Evolutionary conservation across 2,113 vertebrate genomes (phyloP).

Genomic region (Takifugu bimaculatus): DNA sequence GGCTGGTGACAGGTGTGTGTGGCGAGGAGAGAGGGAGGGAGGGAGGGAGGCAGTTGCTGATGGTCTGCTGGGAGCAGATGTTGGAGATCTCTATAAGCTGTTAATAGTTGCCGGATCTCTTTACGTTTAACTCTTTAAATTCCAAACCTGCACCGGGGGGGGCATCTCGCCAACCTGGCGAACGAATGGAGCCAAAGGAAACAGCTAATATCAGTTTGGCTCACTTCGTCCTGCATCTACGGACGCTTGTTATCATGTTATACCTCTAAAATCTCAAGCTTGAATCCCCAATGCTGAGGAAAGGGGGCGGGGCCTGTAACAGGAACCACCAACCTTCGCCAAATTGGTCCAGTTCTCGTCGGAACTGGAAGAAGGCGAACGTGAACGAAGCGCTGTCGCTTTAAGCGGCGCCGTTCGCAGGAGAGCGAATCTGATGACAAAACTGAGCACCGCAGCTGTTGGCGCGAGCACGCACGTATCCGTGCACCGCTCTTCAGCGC

Average conservation of each 20-base stretch:
- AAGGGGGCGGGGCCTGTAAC: no score
- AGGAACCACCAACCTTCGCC: no score
- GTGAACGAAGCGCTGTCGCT: conserved; percentile 37
- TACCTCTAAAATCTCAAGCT: no score
- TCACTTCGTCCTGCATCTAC: no score
- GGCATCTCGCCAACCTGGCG: neutral
- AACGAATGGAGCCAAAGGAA: no score
- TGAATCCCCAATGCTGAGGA: no score
- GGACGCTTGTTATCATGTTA: no score
- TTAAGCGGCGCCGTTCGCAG: conserved; percentile 37
- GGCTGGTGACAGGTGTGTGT: conserved; percentile 60
- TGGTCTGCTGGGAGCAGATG: conserved; percentile 72
- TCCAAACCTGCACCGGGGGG: conserved; percentile 14
- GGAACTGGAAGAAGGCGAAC: conserved; percentile 13
- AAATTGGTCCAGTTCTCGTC: no score
- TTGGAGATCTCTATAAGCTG: conserved; percentile 71
- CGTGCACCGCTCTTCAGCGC: neutral
- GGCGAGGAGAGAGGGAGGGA: conserved; percentile 33
- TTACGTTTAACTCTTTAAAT: conserved; percentile 71
- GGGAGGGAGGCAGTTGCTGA: conserved; percentile 63
- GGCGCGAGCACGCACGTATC: conserved; percentile 29
- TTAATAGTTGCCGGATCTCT: conserved; percentile 72
- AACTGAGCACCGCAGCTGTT: conserved; percentile 59
- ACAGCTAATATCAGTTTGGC: no score
- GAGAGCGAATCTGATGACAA: conserved; percentile 47